Conservation (phyloP, 1,140 invertebrate genomes). For the Maconellicoccus hirsutus region DNA sequence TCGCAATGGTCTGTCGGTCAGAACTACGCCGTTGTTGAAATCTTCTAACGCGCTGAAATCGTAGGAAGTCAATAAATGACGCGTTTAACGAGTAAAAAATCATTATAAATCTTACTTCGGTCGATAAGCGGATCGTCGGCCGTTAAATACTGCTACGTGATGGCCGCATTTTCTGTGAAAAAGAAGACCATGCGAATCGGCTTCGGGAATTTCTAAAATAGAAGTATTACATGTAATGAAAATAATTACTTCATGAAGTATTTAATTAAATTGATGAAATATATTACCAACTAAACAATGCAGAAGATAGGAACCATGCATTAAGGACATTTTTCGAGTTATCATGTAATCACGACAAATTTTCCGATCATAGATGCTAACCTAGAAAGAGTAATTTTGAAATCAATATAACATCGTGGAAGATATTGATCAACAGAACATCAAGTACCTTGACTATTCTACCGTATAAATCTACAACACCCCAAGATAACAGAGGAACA, state of each 20-base stretch:
- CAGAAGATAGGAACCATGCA: conserved; percentile 28
- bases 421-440: neutral
- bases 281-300: conserved; percentile 36
- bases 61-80: conserved; percentile 24
- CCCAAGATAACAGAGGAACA: conserved; percentile 69
- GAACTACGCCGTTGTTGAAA: conserved; percentile 92
- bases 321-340: conserved; percentile 42
- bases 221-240: neutral
- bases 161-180: conserved; percentile 84
- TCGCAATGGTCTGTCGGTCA: conserved; percentile 70
- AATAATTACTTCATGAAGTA: no score
- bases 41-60: conserved; percentile 67
- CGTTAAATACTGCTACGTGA: conserved; percentile 82
- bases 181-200: conserved; percentile 53
- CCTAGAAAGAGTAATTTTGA: conserved; percentile 34
- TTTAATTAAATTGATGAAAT: no score
- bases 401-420: neutral
- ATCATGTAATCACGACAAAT: conserved; percentile 64
- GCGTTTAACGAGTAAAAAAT: conserved; percentile 3
- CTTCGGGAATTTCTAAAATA: conserved; percentile 37
- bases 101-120: conserved; percentile 65
- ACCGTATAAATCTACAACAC: conserved; percentile 88
- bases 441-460: conserved; percentile 79
- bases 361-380: conserved; percentile 69
- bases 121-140: conserved; percentile 74